phyloP scores from a whole-genome alignment of 2,113 vertebrate species.

The Pica pica region DNA sequence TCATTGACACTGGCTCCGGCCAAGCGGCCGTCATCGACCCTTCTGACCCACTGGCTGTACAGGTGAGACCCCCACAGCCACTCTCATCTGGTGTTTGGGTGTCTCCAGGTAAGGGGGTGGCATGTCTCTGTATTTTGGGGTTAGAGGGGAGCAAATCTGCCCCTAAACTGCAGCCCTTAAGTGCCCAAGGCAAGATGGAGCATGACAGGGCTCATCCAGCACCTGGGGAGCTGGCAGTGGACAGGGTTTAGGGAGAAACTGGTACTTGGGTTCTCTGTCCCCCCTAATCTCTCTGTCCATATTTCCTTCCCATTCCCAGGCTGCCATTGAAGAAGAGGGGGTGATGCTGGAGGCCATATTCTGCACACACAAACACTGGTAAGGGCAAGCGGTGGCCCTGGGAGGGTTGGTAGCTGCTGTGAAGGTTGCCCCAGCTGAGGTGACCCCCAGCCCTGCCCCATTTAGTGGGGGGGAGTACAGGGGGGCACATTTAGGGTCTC shows the following conservation, averaged over 20 bases:
- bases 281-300: background rate
- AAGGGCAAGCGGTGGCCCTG: background rate
- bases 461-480: no score
- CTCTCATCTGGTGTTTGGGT: fast-evolving
- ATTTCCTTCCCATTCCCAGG: conserved; percentile 52
- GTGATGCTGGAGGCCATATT: conserved; percentile 89
- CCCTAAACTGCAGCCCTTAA: background rate
- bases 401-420: background rate
- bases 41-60: conserved; percentile 87
- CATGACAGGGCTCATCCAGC: background rate
- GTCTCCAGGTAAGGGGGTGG: background rate
- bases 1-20: conserved; percentile 84
- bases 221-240: background rate
- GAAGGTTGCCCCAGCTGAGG: background rate
- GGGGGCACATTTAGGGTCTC: no score
- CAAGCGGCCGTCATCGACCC: conserved; percentile 87
- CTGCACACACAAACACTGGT: conserved; percentile 98
- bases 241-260: background rate
- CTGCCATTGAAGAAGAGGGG: conserved; percentile 84
- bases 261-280: background rate
- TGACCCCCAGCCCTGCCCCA: background rate
- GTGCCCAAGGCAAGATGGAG: background rate
- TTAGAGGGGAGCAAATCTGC: background rate
- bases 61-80: conserved; percentile 70
- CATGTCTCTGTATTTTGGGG: background rate